Percentiles rank a stretch among this genome's conserved stretches.
Conservation (phyloP, 53 echinoderm and acorn worm species). For the Temnopleurus reevesii region DNA sequence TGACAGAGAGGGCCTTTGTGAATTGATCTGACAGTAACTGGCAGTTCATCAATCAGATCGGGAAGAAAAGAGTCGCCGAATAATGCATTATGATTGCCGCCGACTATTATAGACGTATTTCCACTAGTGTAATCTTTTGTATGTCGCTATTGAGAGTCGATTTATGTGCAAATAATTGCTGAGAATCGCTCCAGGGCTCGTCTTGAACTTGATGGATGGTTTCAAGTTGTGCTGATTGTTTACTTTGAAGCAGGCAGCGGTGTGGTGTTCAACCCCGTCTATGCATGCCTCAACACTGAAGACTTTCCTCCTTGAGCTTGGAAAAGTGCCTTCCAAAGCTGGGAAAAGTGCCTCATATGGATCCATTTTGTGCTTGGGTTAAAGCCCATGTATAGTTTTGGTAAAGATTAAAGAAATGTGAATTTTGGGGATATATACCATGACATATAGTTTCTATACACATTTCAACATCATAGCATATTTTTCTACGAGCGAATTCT, state of each 20-base stretch:
- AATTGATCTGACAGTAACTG: neutral
- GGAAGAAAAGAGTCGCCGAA: slow-evolving; percentile 15
- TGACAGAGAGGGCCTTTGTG: slow-evolving; percentile 1
- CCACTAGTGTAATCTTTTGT: slow-evolving; percentile 19
- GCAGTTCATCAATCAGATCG: slow-evolving; percentile 5
- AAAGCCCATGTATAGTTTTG: too few relatives aligned
- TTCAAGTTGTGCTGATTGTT: neutral
- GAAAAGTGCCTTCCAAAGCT: too few relatives aligned
- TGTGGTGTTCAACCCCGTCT: slow-evolving; percentile 1
- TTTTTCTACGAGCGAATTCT: too few relatives aligned
- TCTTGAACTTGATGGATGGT: slow-evolving; percentile 24
- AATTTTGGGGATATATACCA: too few relatives aligned
- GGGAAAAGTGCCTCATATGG: too few relatives aligned
- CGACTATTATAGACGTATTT: slow-evolving; percentile 3
- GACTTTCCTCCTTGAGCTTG: too few relatives aligned
- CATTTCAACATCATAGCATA: too few relatives aligned
- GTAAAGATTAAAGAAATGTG: too few relatives aligned
- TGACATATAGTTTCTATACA: too few relatives aligned
- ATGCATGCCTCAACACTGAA: neutral
- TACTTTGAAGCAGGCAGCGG: neutral
- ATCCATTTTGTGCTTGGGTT: too few relatives aligned
- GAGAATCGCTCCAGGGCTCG: neutral
- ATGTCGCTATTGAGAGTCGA: slow-evolving; percentile 6
- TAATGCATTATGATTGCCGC: slow-evolving; percentile 12
- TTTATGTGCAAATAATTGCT: slow-evolving; percentile 53